phyloP scores from a whole-genome alignment of 1,140 invertebrate species.

The Anthonomus grandis region DNA sequence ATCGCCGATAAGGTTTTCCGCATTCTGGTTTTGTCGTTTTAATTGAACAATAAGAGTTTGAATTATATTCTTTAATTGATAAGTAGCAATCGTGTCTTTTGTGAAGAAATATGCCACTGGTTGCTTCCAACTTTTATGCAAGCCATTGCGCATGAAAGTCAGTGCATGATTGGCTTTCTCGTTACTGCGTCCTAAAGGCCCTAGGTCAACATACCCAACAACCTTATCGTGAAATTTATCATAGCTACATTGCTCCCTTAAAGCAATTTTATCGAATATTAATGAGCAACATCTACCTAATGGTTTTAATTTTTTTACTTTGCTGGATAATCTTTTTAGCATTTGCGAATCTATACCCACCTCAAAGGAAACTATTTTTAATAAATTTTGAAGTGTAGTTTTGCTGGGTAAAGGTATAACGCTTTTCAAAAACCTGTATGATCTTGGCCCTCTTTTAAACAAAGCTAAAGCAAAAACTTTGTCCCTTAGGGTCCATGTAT shows the following conservation, averaged over 20 bases:
- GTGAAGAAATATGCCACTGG: neutral
- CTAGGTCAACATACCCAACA: neutral
- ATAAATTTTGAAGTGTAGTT: neutral
- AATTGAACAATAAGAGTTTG: neutral
- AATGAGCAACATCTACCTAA: neutral
- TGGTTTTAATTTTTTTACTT: neutral
- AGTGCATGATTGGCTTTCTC: neutral
- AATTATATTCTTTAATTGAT: neutral
- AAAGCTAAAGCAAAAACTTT: conserved; percentile 4
- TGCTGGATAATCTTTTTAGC: neutral
- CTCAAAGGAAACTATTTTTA: neutral
- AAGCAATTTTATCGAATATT: conserved; percentile 1
- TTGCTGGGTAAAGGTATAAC: neutral
- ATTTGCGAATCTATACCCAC: neutral
- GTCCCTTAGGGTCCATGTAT: neutral
- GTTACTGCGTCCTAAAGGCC: neutral
- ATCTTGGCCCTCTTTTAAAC: neutral
- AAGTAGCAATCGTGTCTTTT: neutral
- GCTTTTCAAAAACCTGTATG: conserved; percentile 1
- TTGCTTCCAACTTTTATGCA: neutral
- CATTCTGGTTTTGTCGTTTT: neutral
- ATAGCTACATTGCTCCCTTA: neutral
- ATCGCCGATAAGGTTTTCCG: neutral
- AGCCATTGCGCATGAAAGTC: neutral
- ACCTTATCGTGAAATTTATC: neutral